A percentile compares a stretch with the other conserved stretches of the same genome.
phyloP scores from a whole-genome alignment of 2,113 vertebrate species.

The Zosterops borbonicus region DNA sequence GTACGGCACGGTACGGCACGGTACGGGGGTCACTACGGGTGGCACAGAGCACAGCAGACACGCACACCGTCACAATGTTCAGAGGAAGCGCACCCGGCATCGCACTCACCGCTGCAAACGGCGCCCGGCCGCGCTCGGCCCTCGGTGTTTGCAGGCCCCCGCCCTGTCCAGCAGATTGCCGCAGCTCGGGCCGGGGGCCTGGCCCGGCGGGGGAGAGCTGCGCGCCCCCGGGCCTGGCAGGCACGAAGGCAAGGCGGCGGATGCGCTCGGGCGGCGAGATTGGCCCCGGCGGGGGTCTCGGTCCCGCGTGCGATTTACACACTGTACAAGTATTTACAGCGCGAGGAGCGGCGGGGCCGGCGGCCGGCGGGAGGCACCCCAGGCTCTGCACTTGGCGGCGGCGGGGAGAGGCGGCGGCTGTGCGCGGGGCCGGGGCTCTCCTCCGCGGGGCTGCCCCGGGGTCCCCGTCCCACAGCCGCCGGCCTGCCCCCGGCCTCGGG shows the following conservation, averaged over 20 bases:
- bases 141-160: conserved; percentile 68
- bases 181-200: conserved; percentile 8
- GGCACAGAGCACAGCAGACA: conserved; percentile 95
- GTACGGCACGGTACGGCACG: conserved; percentile 52
- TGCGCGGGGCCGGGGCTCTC: not conserved
- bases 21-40: conserved; percentile 87
- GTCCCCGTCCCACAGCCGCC: not conserved
- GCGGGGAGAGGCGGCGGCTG: not conserved
- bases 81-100: conserved; percentile 88
- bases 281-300: conserved; percentile 68
- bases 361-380: conserved; percentile 12
- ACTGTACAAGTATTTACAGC: conserved; percentile 96
- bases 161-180: not conserved
- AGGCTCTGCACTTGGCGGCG: conserved; percentile 31
- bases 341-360: conserved; percentile 35
- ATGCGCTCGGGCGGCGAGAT: conserved; percentile 79
- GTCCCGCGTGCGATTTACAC: conserved; percentile 77
- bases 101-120: conserved; percentile 88
- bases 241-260: conserved; percentile 77
- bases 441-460: not conserved
- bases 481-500: not conserved
- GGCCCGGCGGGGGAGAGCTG: conserved; percentile 75
- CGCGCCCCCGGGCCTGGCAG: conserved; percentile 63
- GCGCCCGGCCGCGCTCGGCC: conserved; percentile 75
- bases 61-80: conserved; percentile 95